Evolutionary conservation across 2,888 invertebrate species (phyloP).

Genomic region (Antitype chi): DNA sequence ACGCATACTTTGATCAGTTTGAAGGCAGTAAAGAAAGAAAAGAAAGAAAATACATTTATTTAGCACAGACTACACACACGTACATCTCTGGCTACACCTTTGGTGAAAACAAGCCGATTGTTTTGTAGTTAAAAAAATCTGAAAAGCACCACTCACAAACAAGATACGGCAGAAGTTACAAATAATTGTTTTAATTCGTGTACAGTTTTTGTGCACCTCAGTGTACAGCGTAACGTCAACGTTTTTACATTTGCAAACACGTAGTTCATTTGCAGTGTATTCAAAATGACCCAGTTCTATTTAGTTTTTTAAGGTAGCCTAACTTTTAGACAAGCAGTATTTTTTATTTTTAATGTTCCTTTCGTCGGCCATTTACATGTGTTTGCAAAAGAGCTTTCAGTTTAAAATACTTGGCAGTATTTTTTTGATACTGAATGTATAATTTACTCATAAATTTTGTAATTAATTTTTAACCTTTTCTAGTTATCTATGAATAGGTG

Average conservation of each 20-base stretch:
- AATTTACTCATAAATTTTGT: slow-evolving; percentile 15
- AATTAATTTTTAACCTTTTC: neutral
- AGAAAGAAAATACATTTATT: no score
- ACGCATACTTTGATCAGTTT: no score
- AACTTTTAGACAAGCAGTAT: slow-evolving; percentile 51
- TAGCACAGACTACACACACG: no score
- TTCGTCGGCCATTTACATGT: slow-evolving; percentile 53
- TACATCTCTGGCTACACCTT: neutral
- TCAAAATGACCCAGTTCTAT: slow-evolving; percentile 75
- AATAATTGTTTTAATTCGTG: slow-evolving; percentile 60
- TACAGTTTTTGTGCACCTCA: slow-evolving; percentile 57
- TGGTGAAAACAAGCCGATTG: neutral
- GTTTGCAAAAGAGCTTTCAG: slow-evolving; percentile 57
- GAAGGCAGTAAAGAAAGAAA: no score
- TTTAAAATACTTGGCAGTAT: slow-evolving; percentile 1
- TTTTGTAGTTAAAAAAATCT: neutral
- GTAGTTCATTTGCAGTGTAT: slow-evolving; percentile 76
- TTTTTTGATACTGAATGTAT: slow-evolving; percentile 21
- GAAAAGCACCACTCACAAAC: slow-evolving; percentile 32
- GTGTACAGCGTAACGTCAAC: slow-evolving; percentile 47
- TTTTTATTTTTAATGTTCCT: slow-evolving; percentile 57
- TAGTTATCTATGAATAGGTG: neutral
- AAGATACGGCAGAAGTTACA: slow-evolving; percentile 44
- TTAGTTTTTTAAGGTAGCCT: slow-evolving; percentile 66
- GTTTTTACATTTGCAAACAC: slow-evolving; percentile 68